phyloP scores from a whole-genome alignment of 2,797 vertebrate species.

The Aplochiton taeniatus region DNA sequence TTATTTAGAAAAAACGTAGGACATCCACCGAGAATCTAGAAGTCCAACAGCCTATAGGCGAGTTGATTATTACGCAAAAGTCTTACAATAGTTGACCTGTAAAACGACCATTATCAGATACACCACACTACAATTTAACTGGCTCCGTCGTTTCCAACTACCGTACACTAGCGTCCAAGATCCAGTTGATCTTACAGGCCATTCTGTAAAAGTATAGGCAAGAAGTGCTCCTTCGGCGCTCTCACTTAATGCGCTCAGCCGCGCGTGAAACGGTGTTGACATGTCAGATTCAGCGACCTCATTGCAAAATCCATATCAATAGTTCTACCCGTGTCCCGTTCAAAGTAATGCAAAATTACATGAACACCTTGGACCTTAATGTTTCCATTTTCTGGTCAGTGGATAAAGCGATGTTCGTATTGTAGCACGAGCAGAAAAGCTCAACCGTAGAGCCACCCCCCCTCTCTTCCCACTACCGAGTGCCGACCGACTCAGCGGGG shows the following conservation, averaged over 20 bases:
- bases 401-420: slow-evolving; percentile 22
- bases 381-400: too few species aligned
- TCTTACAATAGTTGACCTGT: too few species aligned
- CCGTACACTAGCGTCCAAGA: too few species aligned
- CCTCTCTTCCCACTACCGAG: slow-evolving; percentile 1
- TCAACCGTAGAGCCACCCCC: slow-evolving; percentile 21
- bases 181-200: too few species aligned
- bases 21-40: too few species aligned
- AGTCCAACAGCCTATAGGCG: too few species aligned
- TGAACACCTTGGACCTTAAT: background rate
- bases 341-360: background rate
- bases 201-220: too few species aligned
- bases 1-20: too few species aligned
- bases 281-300: background rate
- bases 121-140: too few species aligned
- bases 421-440: slow-evolving; percentile 20
- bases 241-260: background rate
- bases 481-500: slow-evolving; percentile 19
- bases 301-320: slow-evolving; percentile 4
- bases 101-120: too few species aligned
- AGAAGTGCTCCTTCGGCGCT: slow-evolving; percentile 14
- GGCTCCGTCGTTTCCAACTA: too few species aligned
- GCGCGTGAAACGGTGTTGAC: slow-evolving; percentile 2
- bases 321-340: background rate
- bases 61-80: too few species aligned